Conservation (phyloP, 2,797 vertebrate species). For the Hoplostethus mediterraneus region DNA sequence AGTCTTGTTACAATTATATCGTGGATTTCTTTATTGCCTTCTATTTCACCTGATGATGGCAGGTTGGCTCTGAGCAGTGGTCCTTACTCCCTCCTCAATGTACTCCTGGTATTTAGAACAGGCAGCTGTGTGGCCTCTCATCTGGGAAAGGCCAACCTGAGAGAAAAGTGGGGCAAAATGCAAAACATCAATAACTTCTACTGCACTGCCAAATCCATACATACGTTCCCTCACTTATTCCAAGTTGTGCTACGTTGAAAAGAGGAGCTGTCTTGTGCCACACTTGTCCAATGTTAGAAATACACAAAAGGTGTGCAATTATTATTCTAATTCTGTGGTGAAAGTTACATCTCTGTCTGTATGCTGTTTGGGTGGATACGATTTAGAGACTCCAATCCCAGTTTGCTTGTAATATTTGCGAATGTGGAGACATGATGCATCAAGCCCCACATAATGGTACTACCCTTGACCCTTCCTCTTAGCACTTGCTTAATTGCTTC, state of each 20-base stretch:
- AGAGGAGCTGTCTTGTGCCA: no score
- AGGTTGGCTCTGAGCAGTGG: constrained; percentile 90
- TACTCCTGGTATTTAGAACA: constrained; percentile 97
- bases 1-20: no score
- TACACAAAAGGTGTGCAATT: no score
- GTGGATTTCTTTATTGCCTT: neutral
- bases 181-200: neutral
- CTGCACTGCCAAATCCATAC: neutral
- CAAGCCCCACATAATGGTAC: neutral
- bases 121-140: constrained; percentile 90
- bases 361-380: neutral
- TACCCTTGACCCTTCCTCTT: no score
- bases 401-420: neutral
- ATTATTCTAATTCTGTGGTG: no score
- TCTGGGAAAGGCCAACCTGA: constrained; percentile 92
- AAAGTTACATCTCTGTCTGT: neutral
- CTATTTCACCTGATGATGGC: constrained; percentile 86
- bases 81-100: constrained; percentile 95
- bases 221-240: neutral
- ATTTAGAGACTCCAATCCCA: neutral
- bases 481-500: no score
- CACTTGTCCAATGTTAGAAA: no score
- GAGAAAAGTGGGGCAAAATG: constrained; percentile 10
- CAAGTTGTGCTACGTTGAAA: no score
- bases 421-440: neutral